Evolutionary conservation across 2,888 invertebrate species (phyloP).

Genomic region (Perdita meconis): DNA sequence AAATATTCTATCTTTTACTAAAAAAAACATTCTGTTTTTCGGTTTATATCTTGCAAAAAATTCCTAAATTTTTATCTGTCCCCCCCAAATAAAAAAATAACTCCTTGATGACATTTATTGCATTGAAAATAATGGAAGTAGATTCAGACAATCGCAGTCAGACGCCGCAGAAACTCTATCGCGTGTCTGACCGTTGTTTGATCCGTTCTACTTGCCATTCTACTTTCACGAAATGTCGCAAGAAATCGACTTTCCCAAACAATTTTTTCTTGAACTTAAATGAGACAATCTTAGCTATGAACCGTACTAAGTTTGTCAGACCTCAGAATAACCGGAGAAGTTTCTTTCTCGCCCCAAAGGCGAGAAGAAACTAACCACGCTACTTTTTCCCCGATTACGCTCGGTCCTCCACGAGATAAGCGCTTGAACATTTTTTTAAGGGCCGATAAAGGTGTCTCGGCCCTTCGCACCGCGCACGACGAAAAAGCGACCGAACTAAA

Average conservation of each 20-base stretch:
- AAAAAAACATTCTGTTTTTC: too few species aligned
- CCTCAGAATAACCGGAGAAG: neutral
- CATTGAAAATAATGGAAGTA: neutral
- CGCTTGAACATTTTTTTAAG: neutral
- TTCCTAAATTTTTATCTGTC: too few species aligned
- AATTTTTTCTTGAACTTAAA: too few species aligned
- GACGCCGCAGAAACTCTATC: neutral
- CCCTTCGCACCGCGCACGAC: neutral
- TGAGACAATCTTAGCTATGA: too few species aligned
- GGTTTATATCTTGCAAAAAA: too few species aligned
- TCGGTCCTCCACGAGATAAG: too few species aligned
- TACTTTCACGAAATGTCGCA: neutral
- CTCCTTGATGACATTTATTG: neutral
- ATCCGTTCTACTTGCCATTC: conserved; percentile 30
- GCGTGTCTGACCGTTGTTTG: conserved; percentile 24
- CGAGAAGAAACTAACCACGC: too few species aligned
- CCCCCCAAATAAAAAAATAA: too few species aligned
- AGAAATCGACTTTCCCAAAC: neutral
- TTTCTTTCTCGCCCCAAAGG: too few species aligned
- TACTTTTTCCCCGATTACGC: neutral
- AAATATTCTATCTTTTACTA: too few species aligned
- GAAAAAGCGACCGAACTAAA: conserved; percentile 9
- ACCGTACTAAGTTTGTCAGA: too few species aligned
- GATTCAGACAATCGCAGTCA: neutral
- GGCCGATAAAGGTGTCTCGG: neutral